A percentile compares a stretch with the other conserved stretches of the same genome.
Evolutionary conservation across 1,140 invertebrate species (phyloP).

Genomic region (Drosophila eugracilis): DNA sequence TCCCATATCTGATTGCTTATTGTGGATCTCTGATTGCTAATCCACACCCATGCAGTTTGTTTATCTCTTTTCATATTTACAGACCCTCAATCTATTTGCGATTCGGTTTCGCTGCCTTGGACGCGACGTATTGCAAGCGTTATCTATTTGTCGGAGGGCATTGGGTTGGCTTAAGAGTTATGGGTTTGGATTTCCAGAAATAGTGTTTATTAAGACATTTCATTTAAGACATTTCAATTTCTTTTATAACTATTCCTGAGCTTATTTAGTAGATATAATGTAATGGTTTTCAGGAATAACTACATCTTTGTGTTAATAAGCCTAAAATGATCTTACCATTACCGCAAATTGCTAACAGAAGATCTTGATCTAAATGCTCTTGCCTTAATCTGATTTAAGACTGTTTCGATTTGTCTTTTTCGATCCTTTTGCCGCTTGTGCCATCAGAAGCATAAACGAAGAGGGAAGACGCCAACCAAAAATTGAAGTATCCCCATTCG

Average conservation of each 20-base stretch:
- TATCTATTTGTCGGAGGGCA: slow-evolving; percentile 16
- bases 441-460: slow-evolving; percentile 1
- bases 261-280: too few relatives aligned
- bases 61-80: slow-evolving; percentile 43
- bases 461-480: not conserved
- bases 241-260: too few relatives aligned
- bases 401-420: not conserved
- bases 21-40: not conserved
- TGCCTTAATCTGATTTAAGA: not conserved
- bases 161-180: not conserved
- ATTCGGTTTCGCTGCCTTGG: slow-evolving; percentile 35
- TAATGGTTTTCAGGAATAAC: too few relatives aligned
- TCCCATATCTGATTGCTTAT: slow-evolving; percentile 9
- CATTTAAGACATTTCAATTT: too few relatives aligned
- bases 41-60: slow-evolving; percentile 16
- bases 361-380: not conserved
- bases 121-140: slow-evolving; percentile 5
- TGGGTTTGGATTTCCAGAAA: not conserved
- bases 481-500: slow-evolving; percentile 45
- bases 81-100: slow-evolving; percentile 50
- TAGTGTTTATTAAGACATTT: not conserved
- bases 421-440: not conserved
- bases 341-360: too few relatives aligned
- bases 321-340: too few relatives aligned
- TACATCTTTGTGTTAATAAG: too few relatives aligned